phyloP scores from a whole-genome alignment of 2,888 invertebrate genomes.

The Chrysopilus asiliformis region DNA sequence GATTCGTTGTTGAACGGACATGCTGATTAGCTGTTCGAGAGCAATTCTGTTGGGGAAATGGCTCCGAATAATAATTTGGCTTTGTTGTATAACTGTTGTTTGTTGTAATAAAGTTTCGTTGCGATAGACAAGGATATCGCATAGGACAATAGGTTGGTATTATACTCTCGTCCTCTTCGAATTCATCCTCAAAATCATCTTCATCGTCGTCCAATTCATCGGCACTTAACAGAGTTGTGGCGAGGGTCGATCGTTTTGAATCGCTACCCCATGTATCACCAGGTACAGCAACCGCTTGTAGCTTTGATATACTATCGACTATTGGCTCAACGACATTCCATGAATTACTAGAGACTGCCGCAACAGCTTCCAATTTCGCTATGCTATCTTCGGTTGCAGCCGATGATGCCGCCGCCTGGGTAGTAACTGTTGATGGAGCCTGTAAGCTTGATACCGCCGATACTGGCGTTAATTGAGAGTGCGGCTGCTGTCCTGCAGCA shows the following conservation, averaged over 20 bases:
- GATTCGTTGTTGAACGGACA: no score
- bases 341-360: constrained; percentile 27
- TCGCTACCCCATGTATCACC: constrained; percentile 42
- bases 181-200: constrained; percentile 36
- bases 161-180: constrained; percentile 36
- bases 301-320: constrained; percentile 47
- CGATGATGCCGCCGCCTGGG: not conserved
- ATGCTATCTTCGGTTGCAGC: constrained; percentile 31
- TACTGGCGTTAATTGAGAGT: constrained; percentile 26
- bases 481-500: constrained; percentile 16
- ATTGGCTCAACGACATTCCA: constrained; percentile 29
- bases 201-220: constrained; percentile 33
- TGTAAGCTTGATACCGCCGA: not conserved
- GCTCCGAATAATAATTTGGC: constrained; percentile 34
- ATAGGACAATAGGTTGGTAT: constrained; percentile 34
- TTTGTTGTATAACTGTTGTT: constrained; percentile 17
- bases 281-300: constrained; percentile 58
- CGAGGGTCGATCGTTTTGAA: constrained; percentile 32
- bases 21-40: constrained; percentile 37
- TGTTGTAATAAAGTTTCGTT: no score
- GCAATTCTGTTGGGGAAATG: constrained; percentile 36
- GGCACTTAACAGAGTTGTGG: constrained; percentile 32
- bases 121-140: constrained; percentile 15
- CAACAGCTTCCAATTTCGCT: constrained; percentile 35
- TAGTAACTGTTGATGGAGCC: constrained; percentile 6